A percentile compares a stretch with the other conserved stretches of the same genome.
phyloP scores from a whole-genome alignment of 2,113 vertebrate genomes.

The Dasyprocta punctata region DNA sequence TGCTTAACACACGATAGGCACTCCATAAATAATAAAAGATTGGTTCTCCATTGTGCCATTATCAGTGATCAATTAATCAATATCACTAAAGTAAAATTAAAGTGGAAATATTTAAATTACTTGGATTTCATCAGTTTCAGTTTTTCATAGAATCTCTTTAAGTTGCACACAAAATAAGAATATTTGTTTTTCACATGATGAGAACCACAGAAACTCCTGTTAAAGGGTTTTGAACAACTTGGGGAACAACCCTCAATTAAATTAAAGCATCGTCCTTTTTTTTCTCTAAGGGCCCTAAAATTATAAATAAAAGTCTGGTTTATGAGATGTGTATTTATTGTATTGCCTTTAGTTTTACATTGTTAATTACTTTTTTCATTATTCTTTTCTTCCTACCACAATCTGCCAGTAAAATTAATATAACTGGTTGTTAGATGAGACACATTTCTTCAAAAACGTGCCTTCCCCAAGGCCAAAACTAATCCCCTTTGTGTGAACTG shows the following conservation, averaged over 20 bases:
- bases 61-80: neutral
- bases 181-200: neutral
- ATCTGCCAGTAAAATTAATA: neutral
- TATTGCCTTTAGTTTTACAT: neutral
- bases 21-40: neutral
- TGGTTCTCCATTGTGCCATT: neutral
- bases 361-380: conserved; percentile 13
- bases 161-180: neutral
- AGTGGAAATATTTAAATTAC: neutral
- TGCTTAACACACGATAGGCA: neutral
- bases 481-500: neutral
- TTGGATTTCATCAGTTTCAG: neutral
- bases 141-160: conserved; percentile 12
- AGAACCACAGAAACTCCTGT: neutral
- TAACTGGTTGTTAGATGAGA: neutral
- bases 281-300: neutral
- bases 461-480: neutral
- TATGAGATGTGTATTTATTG: neutral
- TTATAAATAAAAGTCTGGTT: neutral
- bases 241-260: neutral
- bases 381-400: neutral
- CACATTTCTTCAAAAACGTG: neutral
- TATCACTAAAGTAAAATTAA: neutral
- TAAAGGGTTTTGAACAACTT: neutral
- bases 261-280: neutral